Base-by-base conservation (phyloP, 2,113 vertebrate genomes). In the Ornithorhynchus anatinus region DNA sequence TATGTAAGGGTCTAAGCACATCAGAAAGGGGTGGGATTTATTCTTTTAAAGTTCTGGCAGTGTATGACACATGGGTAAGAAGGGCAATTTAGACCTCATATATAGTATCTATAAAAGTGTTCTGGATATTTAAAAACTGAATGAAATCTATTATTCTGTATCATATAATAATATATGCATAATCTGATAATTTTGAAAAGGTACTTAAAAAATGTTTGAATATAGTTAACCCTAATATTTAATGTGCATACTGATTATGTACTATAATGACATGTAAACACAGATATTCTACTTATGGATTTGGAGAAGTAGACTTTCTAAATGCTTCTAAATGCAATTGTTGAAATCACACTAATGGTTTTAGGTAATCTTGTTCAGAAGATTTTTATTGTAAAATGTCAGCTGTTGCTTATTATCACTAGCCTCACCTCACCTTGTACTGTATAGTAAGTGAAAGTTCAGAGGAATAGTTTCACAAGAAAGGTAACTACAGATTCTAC, bases 81-180 rank as follows among this genome's bases (percentile, higher is more conserved):
- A 81, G 22, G 31, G 57, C 60, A 67, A 12, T 45, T 13, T 72
- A 43, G 17, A 37, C 63, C 69, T 69, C 40, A 22, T 36, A 8
- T 37, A 5, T 37, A 19, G n/a, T n/a, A 54, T n/a, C 61, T 8
- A 47, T 77, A 40, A 56, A 79, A 72, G 54, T 58, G 33, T 44
- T 80, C 54, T 54, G 25, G 32, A 33, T 79, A 59, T 31, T 48
- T 79, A 27, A 70, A 59, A 40, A 38, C 58, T 64, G 45, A 64
- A 50, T n/a, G n/a, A n/a, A n/a, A n/a, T 54, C 32, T 29, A 22
- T 10, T 59, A 8, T 59, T 82, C 69, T 59, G 3, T 65, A 17
- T 36, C 47, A 51, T 22, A 2, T 15, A 37, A 3, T 50, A n/a
- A 35, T 51, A 32, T 42, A 67, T 64, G 23, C 23, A n/a, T 60